phyloP scores from a whole-genome alignment of 1,140 invertebrate genomes.

The Doryteuthis pealeii region DNA sequence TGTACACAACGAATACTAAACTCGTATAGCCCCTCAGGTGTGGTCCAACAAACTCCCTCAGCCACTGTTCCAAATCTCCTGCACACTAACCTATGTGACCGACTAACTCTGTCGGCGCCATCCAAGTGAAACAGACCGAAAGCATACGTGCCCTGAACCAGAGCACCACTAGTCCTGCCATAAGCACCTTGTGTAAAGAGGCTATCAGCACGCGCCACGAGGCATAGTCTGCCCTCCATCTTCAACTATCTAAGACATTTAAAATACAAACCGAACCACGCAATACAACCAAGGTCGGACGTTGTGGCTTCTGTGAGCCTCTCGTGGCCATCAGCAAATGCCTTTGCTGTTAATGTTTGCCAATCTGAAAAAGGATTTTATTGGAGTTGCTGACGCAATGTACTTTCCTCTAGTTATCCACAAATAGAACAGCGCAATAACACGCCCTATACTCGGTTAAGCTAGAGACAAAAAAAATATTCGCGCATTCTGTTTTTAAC shows the following conservation, averaged over 20 bases:
- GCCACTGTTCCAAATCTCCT: conserved; percentile 45
- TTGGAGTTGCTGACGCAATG: conserved; percentile 70
- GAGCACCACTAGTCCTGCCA: no score
- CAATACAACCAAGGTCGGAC: conserved; percentile 32
- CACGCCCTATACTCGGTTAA: conserved; percentile 46
- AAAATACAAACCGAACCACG: conserved; percentile 34
- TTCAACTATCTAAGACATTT: conserved; percentile 47
- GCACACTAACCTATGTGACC: conserved; percentile 43
- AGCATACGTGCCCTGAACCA: conserved; percentile 40
- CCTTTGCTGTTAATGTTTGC: conserved; percentile 43
- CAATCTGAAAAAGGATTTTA: conserved; percentile 45
- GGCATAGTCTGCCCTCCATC: conserved; percentile 45
- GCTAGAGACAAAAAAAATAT: no score
- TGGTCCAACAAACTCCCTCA: conserved; percentile 45
- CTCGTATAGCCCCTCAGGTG: no score
- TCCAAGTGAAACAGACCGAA: conserved; percentile 35
- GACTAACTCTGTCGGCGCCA: conserved; percentile 43
- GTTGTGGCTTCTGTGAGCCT: conserved; percentile 48
- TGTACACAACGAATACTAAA: no score
- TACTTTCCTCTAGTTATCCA: conserved; percentile 63
- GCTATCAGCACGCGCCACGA: conserved; percentile 46
- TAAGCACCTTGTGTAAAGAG: conserved; percentile 51
- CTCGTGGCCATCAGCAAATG: conserved; percentile 40
- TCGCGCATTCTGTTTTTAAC: no score
- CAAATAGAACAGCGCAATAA: conserved; percentile 39